phyloP scores from a whole-genome alignment of 2,113 vertebrate genomes.

The Anthoscopus minutus region DNA sequence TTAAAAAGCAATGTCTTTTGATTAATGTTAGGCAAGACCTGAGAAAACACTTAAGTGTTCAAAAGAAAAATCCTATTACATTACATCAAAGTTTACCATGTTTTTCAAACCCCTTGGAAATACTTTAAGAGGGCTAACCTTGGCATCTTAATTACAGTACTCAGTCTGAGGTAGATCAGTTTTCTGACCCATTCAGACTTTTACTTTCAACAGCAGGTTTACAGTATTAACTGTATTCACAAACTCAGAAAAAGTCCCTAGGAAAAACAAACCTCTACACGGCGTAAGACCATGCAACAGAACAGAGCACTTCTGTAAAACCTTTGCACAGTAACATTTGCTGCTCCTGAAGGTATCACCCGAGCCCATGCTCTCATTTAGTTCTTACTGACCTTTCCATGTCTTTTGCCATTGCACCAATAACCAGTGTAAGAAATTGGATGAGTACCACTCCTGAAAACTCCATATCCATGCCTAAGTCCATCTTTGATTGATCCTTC shows the following conservation, averaged over 20 bases:
- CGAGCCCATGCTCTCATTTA: neutral
- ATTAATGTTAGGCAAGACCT: neutral
- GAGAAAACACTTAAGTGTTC: neutral
- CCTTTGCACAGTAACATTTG: neutral
- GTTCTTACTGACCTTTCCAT: slow-evolving; percentile 79
- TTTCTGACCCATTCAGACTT: neutral
- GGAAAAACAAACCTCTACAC: neutral
- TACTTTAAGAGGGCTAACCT: neutral
- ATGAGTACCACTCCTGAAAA: slow-evolving; percentile 66
- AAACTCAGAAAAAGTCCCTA: neutral
- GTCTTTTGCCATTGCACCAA: slow-evolving; percentile 81
- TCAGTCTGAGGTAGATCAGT: neutral
- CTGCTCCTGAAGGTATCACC: neutral
- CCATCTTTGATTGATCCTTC: slow-evolving; percentile 77
- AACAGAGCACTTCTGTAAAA: neutral
- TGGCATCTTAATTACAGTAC: neutral
- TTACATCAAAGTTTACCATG: neutral
- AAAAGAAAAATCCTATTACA: neutral
- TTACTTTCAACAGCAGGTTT: neutral
- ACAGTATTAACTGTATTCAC: neutral
- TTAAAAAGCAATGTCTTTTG: neutral
- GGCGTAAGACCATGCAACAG: neutral
- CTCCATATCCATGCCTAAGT: slow-evolving; percentile 80
- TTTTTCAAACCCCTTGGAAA: neutral
- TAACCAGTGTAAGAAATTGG: slow-evolving; percentile 77